Evolutionary conservation across 2,797 vertebrate species (phyloP), one percentile per base, ranked within the genome.

Genomic region (Acanthurus leucopareius): DNA sequence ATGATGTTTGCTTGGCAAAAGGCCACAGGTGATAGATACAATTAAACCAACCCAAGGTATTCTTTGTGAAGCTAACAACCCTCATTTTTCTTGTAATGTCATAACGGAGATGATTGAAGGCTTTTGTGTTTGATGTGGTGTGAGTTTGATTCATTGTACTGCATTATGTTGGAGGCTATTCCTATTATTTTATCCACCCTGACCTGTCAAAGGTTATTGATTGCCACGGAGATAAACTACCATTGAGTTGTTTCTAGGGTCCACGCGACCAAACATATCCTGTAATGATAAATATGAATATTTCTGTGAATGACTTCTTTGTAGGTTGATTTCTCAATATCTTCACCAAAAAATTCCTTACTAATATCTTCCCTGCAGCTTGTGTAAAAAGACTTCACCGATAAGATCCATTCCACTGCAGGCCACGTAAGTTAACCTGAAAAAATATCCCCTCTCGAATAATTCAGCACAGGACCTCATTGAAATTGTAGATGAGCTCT

Each of bases 401-500:
- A 59, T 66, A 35, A 52, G 47, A 60, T 47, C n/a, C 17, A 70
- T 60, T 67, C n/a, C 8, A 14, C 22, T 56, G 25, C 32, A 7
- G 32, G 32, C 32, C 19, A 60, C 57, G 47, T 25, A 6, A 6
- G 44, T 15, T 69, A 9, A 56, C 68, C 69, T 54, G 28, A 72
- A 28, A 69, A 42, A 17, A 10, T 1, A 10, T 11, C 13, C 48
- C n/a, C 25, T 40, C 58, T 69, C 28, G 14, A 79, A 65, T 76
- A 62, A 69, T 56, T 77, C 62, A 51, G 63, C 1, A 0, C 16
- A 32, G 19, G n/a, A 58, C 28, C 38, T 69, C 59, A 77, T 32
- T 70, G 60, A 83, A 79, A 76, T 72, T 77, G 75, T 59, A 73
- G 69, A 83, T 72, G 54, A 77, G 68, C 44, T 66, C 52, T 58